phyloP scores from a whole-genome alignment of 2,113 vertebrate genomes.

The Labeo catla region DNA sequence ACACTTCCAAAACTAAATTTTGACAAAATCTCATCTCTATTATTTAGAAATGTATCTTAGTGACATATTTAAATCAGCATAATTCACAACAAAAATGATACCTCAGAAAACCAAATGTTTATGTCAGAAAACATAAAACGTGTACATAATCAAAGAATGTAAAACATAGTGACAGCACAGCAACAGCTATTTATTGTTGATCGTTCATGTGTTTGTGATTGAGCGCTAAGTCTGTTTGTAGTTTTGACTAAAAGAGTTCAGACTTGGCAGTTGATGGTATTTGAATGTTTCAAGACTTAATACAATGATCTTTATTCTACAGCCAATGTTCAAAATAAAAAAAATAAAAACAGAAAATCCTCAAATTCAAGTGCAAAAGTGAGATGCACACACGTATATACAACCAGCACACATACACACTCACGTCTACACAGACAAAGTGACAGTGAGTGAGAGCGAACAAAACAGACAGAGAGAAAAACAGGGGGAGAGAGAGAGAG shows the following conservation, averaged over 20 bases:
- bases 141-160: not conserved
- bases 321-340: not conserved
- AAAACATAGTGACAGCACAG: not conserved
- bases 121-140: not conserved
- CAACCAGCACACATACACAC: not conserved
- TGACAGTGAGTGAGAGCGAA: constrained; percentile 25
- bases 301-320: not conserved
- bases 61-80: not conserved
- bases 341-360: not conserved
- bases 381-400: not conserved
- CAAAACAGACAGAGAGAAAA: constrained; percentile 46
- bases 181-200: not conserved
- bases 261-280: not conserved
- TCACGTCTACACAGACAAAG: constrained; percentile 6
- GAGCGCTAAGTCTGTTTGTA: not conserved
- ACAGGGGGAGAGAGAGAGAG: constrained; percentile 52
- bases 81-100: not conserved
- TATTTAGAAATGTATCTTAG: not conserved
- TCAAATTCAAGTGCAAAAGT: not conserved
- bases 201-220: not conserved
- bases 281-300: not conserved
- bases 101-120: not conserved
- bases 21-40: not conserved
- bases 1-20: not conserved
- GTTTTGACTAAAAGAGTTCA: not conserved